phyloP scores from a whole-genome alignment of 2,888 invertebrate genomes.

The Sinopyrophorus schimmeli region DNA sequence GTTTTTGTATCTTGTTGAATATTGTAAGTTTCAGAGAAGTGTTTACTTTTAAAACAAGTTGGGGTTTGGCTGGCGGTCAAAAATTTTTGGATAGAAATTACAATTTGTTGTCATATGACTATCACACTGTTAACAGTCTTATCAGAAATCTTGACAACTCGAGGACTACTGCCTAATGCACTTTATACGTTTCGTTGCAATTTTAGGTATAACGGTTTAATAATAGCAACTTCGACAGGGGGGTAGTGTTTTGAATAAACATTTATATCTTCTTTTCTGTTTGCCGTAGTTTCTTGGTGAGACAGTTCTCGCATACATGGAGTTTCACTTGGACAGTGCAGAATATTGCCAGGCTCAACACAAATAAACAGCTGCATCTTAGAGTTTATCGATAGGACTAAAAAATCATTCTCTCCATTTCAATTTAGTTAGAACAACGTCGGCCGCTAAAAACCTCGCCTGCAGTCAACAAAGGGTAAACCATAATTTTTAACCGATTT shows the following conservation, averaged over 20 bases:
- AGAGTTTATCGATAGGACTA: conserved; percentile 20
- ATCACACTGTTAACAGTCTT: conserved; percentile 10
- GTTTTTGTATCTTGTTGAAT: conserved; percentile 15
- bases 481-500: conserved; percentile 38
- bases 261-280: conserved; percentile 38
- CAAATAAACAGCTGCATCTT: conserved; percentile 68
- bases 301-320: conserved; percentile 93
- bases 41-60: conserved; percentile 26
- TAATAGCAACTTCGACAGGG: too few relatives aligned
- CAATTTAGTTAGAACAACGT: conserved; percentile 27
- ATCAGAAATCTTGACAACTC: conserved; percentile 10
- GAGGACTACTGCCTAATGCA: too few relatives aligned
- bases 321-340: conserved; percentile 98
- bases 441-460: conserved; percentile 48
- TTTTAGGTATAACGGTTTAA: too few relatives aligned
- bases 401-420: conserved; percentile 26
- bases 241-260: too few relatives aligned
- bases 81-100: conserved; percentile 23
- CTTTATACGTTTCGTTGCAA: too few relatives aligned
- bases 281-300: conserved; percentile 83
- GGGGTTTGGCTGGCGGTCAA: conserved; percentile 23
- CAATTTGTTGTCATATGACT: conserved; percentile 25
- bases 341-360: conserved; percentile 99
- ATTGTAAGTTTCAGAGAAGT: conserved; percentile 16
- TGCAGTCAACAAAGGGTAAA: conserved; percentile 45